Conservation (phyloP, 2,888 invertebrate species). For the Tinea pellionella region DNA sequence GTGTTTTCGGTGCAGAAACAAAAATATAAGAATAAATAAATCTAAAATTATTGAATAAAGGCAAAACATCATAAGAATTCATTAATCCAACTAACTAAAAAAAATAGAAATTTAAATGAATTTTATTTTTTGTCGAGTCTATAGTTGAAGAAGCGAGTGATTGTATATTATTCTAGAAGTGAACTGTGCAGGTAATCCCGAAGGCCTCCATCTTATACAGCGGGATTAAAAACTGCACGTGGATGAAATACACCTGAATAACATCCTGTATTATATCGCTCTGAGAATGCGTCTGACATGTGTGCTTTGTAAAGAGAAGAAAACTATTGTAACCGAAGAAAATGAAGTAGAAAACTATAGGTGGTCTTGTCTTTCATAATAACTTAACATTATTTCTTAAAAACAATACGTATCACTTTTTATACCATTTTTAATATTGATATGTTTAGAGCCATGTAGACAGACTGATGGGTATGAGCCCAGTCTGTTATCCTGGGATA, state of each 20-base stretch:
- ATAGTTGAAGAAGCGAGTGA: background rate
- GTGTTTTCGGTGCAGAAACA: too few species aligned
- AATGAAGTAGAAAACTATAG: conserved; percentile 3
- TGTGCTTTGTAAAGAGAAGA: conserved; percentile 2
- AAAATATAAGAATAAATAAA: too few species aligned
- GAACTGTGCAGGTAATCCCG: conserved; percentile 6
- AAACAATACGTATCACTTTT: background rate
- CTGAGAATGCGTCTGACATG: conserved; percentile 1
- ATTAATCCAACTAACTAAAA: too few species aligned
- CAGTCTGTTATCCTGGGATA: too few species aligned
- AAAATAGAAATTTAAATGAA: too few species aligned
- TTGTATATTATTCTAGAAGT: conserved; percentile 11
- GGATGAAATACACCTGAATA: conserved; percentile 7
- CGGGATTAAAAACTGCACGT: conserved; percentile 12
- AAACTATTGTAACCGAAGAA: background rate
- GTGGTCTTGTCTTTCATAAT: background rate
- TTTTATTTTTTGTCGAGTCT: background rate
- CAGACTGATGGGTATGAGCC: too few species aligned
- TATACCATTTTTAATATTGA: too few species aligned
- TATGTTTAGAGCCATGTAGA: too few species aligned
- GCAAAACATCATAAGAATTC: too few species aligned
- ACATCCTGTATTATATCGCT: background rate
- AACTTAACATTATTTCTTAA: background rate
- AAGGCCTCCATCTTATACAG: background rate
- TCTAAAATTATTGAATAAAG: too few species aligned